These are phyloP conservation scores for Menura novaehollandiae DNA, from an alignment of 2,113 vertebrate genomes.

Conservation along the genomic window DNA sequence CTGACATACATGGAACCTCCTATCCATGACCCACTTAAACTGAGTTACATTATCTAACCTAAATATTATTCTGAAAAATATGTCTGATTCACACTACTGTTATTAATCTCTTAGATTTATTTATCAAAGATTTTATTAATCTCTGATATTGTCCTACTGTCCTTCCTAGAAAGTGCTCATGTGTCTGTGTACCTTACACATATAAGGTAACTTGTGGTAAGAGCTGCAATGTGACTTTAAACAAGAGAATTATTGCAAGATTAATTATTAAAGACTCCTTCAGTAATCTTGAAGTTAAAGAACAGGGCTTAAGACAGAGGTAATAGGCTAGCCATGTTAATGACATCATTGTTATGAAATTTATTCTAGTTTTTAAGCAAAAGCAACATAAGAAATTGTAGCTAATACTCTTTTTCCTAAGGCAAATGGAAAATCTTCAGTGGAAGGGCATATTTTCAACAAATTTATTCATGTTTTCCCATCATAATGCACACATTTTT, in stretches of 20 bases:
- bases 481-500: background rate
- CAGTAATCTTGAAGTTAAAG: background rate
- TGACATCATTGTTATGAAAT: background rate
- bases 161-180: background rate
- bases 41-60: background rate
- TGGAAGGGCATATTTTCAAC: background rate
- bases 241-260: background rate
- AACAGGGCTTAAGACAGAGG: background rate
- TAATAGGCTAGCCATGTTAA: background rate
- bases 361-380: background rate
- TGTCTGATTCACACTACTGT: background rate
- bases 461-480: background rate
- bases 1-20: accelerated
- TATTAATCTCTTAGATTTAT: background rate
- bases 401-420: background rate
- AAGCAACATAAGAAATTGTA: background rate
- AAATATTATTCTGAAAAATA: background rate
- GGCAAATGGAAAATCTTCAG: background rate
- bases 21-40: background rate
- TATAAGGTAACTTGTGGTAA: background rate
- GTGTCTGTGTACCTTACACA: background rate
- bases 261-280: background rate
- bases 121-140: background rate
- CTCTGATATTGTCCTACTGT: background rate
- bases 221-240: background rate